A percentile compares a stretch with the other conserved stretches of the same genome.
These are phyloP conservation scores for Coranthus polyacanthus DNA, from an alignment of 2,797 vertebrate genomes.

Conservation along the genomic window DNA sequence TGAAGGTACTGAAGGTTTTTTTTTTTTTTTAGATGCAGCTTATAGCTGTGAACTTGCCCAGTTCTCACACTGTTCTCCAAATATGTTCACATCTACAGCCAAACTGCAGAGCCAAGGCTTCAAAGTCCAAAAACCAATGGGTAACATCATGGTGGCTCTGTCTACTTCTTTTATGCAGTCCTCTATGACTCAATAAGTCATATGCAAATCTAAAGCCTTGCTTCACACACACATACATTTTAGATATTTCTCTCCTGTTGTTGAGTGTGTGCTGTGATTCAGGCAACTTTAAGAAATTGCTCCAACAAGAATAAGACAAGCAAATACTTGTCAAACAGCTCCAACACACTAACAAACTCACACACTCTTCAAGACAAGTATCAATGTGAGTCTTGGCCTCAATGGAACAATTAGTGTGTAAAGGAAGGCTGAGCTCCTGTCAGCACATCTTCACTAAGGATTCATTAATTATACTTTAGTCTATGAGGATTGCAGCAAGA, in stretches of 20 bases:
- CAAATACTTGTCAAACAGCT: constrained; percentile 44
- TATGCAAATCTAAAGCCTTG: too few relatives aligned
- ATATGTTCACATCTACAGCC: too few relatives aligned
- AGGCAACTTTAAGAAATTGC: constrained; percentile 25
- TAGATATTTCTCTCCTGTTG: too few relatives aligned
- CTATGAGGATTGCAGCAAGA: constrained; percentile 49
- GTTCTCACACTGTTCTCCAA: too few relatives aligned
- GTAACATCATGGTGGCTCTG: too few relatives aligned
- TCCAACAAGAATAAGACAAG: constrained; percentile 52
- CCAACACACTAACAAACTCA: constrained; percentile 52
- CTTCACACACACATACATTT: not conserved
- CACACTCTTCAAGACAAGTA: constrained; percentile 61
- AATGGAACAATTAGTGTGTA: constrained; percentile 75
- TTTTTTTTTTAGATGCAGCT: too few relatives aligned
- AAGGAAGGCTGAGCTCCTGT: constrained; percentile 71
- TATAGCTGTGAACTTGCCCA: too few relatives aligned
- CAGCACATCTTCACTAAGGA: constrained; percentile 64
- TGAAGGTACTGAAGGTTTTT: too few relatives aligned
- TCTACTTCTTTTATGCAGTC: too few relatives aligned
- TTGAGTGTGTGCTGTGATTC: constrained; percentile 16
- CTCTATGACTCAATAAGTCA: too few relatives aligned
- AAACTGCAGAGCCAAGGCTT: too few relatives aligned
- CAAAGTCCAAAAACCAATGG: too few relatives aligned
- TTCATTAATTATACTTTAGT: constrained; percentile 68
- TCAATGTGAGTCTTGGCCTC: constrained; percentile 74